Evolutionary conservation across 2,888 invertebrate genomes (phyloP).

Genomic region (Megaustenia siamemsis): DNA sequence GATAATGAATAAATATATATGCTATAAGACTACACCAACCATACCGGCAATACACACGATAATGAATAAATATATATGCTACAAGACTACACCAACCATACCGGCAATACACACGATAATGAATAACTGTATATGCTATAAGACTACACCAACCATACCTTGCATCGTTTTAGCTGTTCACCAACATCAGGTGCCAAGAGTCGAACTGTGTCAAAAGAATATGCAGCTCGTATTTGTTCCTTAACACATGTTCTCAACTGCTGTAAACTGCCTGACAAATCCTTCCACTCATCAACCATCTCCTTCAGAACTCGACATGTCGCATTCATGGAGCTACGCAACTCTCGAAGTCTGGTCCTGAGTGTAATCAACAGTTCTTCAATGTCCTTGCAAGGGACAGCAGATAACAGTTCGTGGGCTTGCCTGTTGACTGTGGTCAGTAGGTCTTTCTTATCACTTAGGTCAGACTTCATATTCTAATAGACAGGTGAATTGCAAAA

Average conservation of each 20-base stretch:
- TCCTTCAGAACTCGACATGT: slow-evolving; percentile 84
- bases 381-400: slow-evolving; percentile 88
- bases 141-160: slow-evolving; percentile 81
- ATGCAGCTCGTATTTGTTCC: slow-evolving; percentile 80
- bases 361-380: slow-evolving; percentile 87
- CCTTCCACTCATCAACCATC: slow-evolving; percentile 85
- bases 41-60: too few relatives aligned
- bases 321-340: slow-evolving; percentile 77
- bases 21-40: too few relatives aligned
- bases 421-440: slow-evolving; percentile 84
- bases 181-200: slow-evolving; percentile 89
- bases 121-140: too few relatives aligned
- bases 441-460: slow-evolving; percentile 90
- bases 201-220: slow-evolving; percentile 62
- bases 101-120: too few relatives aligned
- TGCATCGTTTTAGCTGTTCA: slow-evolving; percentile 88
- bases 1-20: too few relatives aligned
- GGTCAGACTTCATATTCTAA: slow-evolving; percentile 84
- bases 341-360: slow-evolving; percentile 87
- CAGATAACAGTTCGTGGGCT: slow-evolving; percentile 64
- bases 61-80: too few relatives aligned
- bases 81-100: too few relatives aligned
- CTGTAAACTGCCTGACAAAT: slow-evolving; percentile 89
- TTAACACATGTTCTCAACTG: slow-evolving; percentile 90
- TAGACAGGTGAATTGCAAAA: not conserved